These are phyloP conservation scores for Epistrophe grossulariae DNA, from an alignment of 2,888 invertebrate genomes.

Conservation along the genomic window DNA sequence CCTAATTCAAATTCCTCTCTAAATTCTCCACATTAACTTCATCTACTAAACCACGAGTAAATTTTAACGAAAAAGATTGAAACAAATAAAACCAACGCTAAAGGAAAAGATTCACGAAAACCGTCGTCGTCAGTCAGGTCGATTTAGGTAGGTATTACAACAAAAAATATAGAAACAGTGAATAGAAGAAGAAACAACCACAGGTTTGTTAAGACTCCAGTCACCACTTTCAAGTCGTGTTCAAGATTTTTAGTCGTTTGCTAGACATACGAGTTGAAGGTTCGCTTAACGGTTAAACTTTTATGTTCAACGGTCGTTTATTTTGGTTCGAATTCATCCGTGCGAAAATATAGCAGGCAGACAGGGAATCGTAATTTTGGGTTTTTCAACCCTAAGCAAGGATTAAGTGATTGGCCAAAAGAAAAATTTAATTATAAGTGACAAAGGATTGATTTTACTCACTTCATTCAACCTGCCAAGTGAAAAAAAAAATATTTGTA, in stretches of 20 bases:
- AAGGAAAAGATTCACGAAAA: constrained; percentile 27
- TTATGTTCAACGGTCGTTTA: constrained; percentile 35
- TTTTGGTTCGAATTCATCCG: constrained; percentile 24
- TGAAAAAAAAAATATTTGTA: neutral
- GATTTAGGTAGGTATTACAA: neutral
- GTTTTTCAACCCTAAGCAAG: constrained; percentile 1
- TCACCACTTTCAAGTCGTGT: constrained; percentile 47
- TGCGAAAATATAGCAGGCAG: neutral
- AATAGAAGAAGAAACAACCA: constrained; percentile 9
- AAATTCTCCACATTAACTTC: neutral
- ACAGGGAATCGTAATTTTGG: neutral
- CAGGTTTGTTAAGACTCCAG: constrained; percentile 32
- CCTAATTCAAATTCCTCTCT: constrained; percentile 6
- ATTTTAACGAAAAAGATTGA: constrained; percentile 48
- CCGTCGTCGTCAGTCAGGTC: neutral
- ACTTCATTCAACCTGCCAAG: neutral
- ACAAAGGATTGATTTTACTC: constrained; percentile 13
- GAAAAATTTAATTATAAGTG: neutral
- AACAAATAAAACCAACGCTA: constrained; percentile 53
- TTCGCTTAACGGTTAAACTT: constrained; percentile 43
- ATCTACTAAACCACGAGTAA: neutral
- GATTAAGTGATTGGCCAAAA: constrained; percentile 6
- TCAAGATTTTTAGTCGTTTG: constrained; percentile 63
- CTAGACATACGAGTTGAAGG: constrained; percentile 63
- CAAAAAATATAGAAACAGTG: constrained; percentile 2